A percentile compares a stretch with the other conserved stretches of the same genome.
Evolutionary conservation across 2,113 vertebrate genomes (phyloP).

Genomic region (Vireo altiloquus): DNA sequence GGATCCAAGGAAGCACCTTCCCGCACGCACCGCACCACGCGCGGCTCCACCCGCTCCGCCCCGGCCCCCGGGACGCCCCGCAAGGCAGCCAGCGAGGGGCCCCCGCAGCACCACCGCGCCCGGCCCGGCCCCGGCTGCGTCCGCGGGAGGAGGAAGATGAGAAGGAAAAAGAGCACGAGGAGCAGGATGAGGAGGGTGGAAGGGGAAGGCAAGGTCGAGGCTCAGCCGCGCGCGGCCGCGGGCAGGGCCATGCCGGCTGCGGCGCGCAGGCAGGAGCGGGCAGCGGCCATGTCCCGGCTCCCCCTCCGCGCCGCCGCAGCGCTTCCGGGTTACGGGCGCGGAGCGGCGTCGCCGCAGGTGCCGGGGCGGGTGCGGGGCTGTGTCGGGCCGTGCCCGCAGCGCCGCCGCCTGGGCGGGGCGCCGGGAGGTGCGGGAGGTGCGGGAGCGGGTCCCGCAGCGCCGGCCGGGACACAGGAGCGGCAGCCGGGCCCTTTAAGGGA

Average conservation of each 20-base stretch:
- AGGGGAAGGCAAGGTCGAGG: not conserved
- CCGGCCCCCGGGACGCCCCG: not conserved
- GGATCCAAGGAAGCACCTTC: not conserved
- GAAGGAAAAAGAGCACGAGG: not conserved
- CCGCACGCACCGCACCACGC: not conserved
- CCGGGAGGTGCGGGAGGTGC: no score
- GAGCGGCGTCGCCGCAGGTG: no score
- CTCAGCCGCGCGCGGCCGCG: not conserved
- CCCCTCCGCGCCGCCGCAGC: no score
- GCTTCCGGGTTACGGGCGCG: no score
- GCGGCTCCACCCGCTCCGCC: not conserved
- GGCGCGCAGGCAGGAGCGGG: conserved; percentile 1
- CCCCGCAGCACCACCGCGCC: not conserved
- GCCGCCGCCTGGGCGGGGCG: no score
- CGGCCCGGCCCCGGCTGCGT: not conserved
- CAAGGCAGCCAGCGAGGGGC: not conserved
- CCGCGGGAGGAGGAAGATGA: not conserved
- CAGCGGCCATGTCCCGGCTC: not conserved
- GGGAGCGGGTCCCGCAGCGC: not conserved
- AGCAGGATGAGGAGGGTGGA: not conserved
- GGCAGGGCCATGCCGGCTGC: conserved; percentile 23
- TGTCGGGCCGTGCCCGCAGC: no score
- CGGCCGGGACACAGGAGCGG: not conserved
- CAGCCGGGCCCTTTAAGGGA: not conserved
- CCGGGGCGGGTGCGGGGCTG: no score